Percentiles rank a stretch among this genome's conserved stretches.
Conservation (phyloP, 2,797 vertebrate genomes). For the Lepilemur septentrionalis region DNA sequence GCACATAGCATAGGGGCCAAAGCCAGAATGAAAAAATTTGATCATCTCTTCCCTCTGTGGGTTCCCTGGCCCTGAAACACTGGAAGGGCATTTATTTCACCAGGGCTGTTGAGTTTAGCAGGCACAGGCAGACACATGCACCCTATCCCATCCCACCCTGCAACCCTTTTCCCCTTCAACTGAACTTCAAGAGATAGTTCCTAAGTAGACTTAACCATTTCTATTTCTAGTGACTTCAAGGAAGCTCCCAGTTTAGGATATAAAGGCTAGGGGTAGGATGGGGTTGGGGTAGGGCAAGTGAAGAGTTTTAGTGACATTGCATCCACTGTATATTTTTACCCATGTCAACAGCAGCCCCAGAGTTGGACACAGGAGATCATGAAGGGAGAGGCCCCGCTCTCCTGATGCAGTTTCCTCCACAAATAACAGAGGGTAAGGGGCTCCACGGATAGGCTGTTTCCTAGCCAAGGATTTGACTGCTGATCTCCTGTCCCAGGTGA, state of each 20-base stretch:
- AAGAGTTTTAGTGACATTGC: neutral
- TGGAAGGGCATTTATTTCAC: neutral
- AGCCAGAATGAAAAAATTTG: neutral
- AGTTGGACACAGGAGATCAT: neutral
- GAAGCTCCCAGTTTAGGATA: neutral
- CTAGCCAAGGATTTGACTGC: neutral
- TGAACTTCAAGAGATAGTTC: neutral
- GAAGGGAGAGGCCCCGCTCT: neutral
- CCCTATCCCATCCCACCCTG: neutral
- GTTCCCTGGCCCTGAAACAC: neutral
- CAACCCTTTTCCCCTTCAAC: neutral
- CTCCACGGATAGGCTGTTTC: neutral
- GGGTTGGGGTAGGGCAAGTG: too few relatives aligned
- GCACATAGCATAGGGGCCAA: accelerated
- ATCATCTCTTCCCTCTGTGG: neutral
- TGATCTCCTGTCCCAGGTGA: too few relatives aligned
- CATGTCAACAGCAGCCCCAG: neutral
- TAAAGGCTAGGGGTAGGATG: too few relatives aligned
- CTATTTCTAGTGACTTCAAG: neutral
- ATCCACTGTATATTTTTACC: neutral
- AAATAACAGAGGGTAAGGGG: neutral
- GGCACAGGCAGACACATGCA: neutral
- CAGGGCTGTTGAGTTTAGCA: neutral
- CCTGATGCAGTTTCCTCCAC: neutral
- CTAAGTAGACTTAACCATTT: neutral